phyloP scores from a whole-genome alignment of 2,113 vertebrate genomes.

The Mesocricetus auratus region DNA sequence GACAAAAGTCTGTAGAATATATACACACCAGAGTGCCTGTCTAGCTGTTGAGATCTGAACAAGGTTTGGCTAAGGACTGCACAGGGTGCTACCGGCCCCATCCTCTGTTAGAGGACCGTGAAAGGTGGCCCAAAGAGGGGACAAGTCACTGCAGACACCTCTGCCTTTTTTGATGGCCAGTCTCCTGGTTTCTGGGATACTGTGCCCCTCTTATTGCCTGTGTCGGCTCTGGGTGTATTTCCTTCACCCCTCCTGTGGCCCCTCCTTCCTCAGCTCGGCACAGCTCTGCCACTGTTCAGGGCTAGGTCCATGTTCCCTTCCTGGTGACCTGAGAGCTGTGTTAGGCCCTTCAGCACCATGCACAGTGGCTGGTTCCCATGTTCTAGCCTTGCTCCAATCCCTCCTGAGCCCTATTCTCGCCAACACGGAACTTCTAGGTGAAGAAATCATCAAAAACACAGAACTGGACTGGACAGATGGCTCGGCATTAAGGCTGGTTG shows the following conservation, averaged over 20 bases:
- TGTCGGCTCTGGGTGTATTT: background rate
- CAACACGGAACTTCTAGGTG: background rate
- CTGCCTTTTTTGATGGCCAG: background rate
- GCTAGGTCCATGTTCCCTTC: background rate
- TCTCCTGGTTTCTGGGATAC: background rate
- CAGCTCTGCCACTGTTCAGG: background rate
- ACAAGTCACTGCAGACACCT: rapidly evolving
- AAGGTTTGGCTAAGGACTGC: background rate
- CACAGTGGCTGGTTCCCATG: rapidly evolving
- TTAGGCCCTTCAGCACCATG: background rate
- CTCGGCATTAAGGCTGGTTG: background rate
- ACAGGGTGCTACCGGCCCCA: background rate
- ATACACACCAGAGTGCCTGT: background rate
- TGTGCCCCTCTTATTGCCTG: background rate
- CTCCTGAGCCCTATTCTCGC: background rate
- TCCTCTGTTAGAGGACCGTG: background rate
- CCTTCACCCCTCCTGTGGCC: background rate
- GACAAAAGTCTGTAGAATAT: background rate
- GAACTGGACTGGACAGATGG: background rate
- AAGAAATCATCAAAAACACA: background rate
- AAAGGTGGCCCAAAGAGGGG: background rate
- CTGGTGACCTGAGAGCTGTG: background rate
- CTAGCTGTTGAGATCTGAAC: background rate
- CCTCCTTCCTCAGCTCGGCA: background rate
- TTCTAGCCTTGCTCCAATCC: background rate